Conservation (phyloP, 2,113 vertebrate species). For the Callorhinus ursinus region DNA sequence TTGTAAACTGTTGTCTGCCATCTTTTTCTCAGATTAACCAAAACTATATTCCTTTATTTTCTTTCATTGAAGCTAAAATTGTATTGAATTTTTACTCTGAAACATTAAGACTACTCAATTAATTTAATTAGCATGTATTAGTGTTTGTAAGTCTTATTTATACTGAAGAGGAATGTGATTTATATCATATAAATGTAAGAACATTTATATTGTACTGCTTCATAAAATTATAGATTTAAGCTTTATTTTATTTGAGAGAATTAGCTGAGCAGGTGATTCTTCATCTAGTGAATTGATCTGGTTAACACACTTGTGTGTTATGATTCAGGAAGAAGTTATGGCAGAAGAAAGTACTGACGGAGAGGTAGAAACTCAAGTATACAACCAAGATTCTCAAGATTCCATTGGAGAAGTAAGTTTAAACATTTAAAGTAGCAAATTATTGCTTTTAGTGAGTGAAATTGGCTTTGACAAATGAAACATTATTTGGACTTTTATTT, state of each 20-base stretch:
- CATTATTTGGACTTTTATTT: constrained; percentile 26
- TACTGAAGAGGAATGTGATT: not conserved
- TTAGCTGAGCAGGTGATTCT: not conserved
- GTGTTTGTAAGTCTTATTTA: not conserved
- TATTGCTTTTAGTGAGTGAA: constrained; percentile 11
- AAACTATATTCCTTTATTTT: not conserved
- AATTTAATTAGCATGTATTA: not conserved
- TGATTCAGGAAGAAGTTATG: constrained; percentile 92
- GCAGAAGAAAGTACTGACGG: constrained; percentile 93
- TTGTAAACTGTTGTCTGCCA: not conserved
- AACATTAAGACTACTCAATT: not conserved
- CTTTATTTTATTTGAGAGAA: not conserved
- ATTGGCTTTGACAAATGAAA: constrained; percentile 5
- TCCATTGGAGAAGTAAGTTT: constrained; percentile 90
- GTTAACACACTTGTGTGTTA: not conserved
- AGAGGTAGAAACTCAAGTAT: constrained; percentile 91
- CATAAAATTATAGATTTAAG: not conserved
- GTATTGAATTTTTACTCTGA: constrained; percentile 17
- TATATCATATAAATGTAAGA: not conserved
- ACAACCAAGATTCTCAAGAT: constrained; percentile 93
- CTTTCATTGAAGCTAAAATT: not conserved
- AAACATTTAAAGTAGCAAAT: not conserved
- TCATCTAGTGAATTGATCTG: not conserved
- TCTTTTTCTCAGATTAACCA: not conserved
- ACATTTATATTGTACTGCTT: not conserved